Evolutionary conservation across 2,888 invertebrate species (phyloP), one percentile per base, ranked within the genome.

Genomic region (Pelosia muscerda): DNA sequence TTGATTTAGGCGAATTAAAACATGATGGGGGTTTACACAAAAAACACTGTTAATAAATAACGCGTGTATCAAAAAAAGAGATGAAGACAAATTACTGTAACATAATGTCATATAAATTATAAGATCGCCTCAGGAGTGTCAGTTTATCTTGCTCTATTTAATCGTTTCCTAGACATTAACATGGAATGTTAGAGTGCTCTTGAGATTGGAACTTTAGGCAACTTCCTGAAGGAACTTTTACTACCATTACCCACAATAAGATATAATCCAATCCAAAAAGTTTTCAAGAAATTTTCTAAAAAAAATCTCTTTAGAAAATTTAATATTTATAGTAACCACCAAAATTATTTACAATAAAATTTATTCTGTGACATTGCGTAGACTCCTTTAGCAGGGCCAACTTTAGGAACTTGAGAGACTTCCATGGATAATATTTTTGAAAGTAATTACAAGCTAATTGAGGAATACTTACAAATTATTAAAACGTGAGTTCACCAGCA

Each of bases 1-100:
- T 92, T 90, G 92, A 90, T 93, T 92, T 90, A 89, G 84, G 87
- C 90, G 92, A 93, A 92, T 93, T 92, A 93, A 90, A 93, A 90
- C 86, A 82, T 92, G 94, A 94, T 92, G 89, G 92, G 93, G 93
- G 92, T 92, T 90, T 90, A 83, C 81, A 87, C 86, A 90, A 94
- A 94, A 93, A 93, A 90, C 80, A 77, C 74, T 82, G 87, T 86
- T 92, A 92, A 93, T 92, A 92, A 91, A 92, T 90, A 88, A 92
- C 88, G 88, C 90, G 91, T 92, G 93, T 88, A 86, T 87, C 77
- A 83, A 90, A 81, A 90, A 90, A 92, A 91, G 80, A 88, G 90
- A 91, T 88, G 90, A 91, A 93, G 93, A 94, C 92, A 92, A 93
- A 94, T 93, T 91, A 87, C 89, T 82, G 82, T 83, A 84, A 88